A percentile compares a stretch with the other conserved stretches of the same genome.
phyloP scores from a whole-genome alignment of 2,888 invertebrate genomes.

The Rhogogaster chlorosoma region DNA sequence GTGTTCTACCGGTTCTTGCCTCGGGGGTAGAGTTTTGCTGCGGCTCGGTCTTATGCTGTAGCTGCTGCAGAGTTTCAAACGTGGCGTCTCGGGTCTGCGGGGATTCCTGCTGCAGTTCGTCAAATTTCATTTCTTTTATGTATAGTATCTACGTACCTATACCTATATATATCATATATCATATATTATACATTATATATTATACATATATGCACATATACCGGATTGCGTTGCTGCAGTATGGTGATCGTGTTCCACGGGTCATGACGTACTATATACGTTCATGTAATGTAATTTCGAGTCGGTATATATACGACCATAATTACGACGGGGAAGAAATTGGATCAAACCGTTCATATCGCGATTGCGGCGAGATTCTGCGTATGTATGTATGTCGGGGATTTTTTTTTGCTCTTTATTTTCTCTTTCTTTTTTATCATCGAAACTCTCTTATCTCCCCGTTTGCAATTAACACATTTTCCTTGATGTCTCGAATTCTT shows the following conservation, averaged over 20 bases:
- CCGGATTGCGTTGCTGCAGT: not conserved
- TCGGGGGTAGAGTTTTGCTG: constrained; percentile 12
- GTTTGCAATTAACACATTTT: not conserved
- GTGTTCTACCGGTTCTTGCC: constrained; percentile 42
- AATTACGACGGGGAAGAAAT: not conserved
- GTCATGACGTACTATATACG: not conserved
- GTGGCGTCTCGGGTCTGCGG: not conserved
- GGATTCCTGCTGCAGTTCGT: constrained; percentile 23
- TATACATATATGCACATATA: not conserved
- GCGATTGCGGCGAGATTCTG: not conserved
- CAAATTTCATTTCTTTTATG: constrained; percentile 20
- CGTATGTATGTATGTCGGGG: not conserved
- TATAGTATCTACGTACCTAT: not conserved
- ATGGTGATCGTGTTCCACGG: constrained; percentile 19
- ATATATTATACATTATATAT: not conserved
- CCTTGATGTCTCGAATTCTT: not conserved
- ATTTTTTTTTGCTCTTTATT: not conserved
- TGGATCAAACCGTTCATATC: constrained; percentile 6
- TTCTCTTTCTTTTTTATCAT: not conserved
- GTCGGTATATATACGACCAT: constrained; percentile 1
- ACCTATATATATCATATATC: not conserved
- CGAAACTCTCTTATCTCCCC: not conserved
- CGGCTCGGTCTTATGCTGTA: not conserved
- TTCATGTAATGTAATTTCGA: constrained; percentile 14
- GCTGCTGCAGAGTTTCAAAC: not conserved